A percentile compares a stretch with the other conserved stretches of the same genome.
phyloP scores from a whole-genome alignment of 1,140 invertebrate species.

The Babylonia areolata region DNA sequence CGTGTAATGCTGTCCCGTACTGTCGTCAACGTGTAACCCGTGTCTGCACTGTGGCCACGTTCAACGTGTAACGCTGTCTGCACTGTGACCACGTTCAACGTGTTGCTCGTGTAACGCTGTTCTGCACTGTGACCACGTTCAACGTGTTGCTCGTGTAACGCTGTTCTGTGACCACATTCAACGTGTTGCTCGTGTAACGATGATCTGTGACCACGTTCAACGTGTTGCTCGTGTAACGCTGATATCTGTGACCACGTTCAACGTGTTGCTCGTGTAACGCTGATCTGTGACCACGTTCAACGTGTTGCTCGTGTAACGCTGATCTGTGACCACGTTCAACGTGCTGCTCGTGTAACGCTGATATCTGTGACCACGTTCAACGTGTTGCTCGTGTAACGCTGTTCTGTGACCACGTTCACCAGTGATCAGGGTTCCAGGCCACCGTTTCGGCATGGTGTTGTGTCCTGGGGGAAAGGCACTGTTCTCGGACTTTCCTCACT shows the following conservation, averaged over 20 bases:
- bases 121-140: not conserved
- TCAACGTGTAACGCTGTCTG: not conserved
- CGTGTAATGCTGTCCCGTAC: not conserved
- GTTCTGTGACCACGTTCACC: not conserved
- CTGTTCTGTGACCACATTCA: not conserved
- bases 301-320: too few relatives aligned
- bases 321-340: not conserved
- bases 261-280: not conserved
- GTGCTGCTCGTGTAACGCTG: not conserved
- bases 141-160: not conserved
- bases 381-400: not conserved
- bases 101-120: not conserved
- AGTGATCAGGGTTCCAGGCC: too few relatives aligned
- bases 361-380: not conserved
- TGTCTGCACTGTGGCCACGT: not conserved
- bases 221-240: conserved; percentile 46
- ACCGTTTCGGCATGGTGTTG: too few relatives aligned
- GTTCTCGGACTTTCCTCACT: too few relatives aligned
- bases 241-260: not conserved
- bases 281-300: too few relatives aligned
- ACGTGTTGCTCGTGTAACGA: not conserved
- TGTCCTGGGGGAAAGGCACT: too few relatives aligned
- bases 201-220: not conserved
- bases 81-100: not conserved
- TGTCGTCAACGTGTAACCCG: not conserved